Evolutionary conservation across 2,888 invertebrate species (phyloP).

Genomic region (Parnassius smintheus): DNA sequence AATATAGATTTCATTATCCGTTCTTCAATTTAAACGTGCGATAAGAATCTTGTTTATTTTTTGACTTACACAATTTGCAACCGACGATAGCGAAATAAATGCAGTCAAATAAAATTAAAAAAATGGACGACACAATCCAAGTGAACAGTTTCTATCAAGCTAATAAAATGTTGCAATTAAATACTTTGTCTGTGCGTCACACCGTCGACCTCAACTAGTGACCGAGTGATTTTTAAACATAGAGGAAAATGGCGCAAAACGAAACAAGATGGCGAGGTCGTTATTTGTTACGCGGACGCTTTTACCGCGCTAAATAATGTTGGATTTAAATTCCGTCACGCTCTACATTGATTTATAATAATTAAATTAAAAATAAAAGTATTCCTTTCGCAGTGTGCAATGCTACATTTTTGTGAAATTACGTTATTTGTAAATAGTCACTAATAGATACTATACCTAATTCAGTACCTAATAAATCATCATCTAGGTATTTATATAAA

Average conservation of each 20-base stretch:
- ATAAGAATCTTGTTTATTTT: too few relatives aligned
- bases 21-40: too few relatives aligned
- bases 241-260: constrained; percentile 17
- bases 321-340: constrained; percentile 7
- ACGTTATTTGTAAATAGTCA: too few relatives aligned
- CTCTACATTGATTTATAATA: constrained; percentile 16
- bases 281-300: constrained; percentile 2
- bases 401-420: too few relatives aligned
- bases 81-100: too few relatives aligned
- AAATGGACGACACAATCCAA: constrained; percentile 3
- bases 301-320: constrained; percentile 14
- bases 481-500: too few relatives aligned
- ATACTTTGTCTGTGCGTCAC: constrained; percentile 9
- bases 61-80: too few relatives aligned
- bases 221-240: constrained; percentile 14
- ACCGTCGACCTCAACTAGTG: constrained; percentile 4
- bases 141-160: not conserved
- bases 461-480: too few relatives aligned
- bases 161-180: constrained; percentile 13
- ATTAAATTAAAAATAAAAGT: constrained; percentile 11
- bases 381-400: not conserved
- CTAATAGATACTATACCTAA: too few relatives aligned
- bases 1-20: too few relatives aligned
- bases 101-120: not conserved
- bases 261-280: constrained; percentile 17